Evolutionary conservation across 2,888 invertebrate genomes (phyloP), one percentile per base, ranked within the genome.

Genomic region (Eucera pruinosa): DNA sequence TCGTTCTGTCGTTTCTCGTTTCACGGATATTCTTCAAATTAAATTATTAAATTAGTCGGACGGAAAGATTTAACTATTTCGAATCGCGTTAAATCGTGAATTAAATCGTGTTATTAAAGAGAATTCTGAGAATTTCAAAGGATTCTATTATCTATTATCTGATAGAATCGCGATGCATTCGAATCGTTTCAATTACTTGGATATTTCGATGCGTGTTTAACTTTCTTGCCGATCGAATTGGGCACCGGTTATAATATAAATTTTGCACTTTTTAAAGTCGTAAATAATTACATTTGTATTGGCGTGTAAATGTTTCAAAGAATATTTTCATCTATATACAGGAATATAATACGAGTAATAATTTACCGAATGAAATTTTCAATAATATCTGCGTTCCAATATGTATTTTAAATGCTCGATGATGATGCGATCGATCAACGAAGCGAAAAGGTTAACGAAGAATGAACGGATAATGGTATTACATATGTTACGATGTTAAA

Each of bases 241-340:
- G 52, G 45, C 48, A 11, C 39, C 36, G 61, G 47, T 54, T 39
- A 52, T 30, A n/a, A 45, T 43, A 33, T n/a, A 33, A 33, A 43
- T 55, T 73, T 68, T 57, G 48, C 69, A 64, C 69, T 23, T 74
- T 64, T 60, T 18, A 0, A 20, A 64, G 36, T 55, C 61, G 52
- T 20, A n/a, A 30, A 13, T n/a, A n/a, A n/a, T n/a, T 15, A 58
- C 54, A 27, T 18, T 47, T 43, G 33, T 15, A 13, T 50, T 23
- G 41, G 30, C 23, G 54, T 55, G 43, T 41, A 36, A 43, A 30
- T 45, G 36, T 64, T 33, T 47, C 9, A 15, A 55, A 18, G 5
- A 41, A 23, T 55, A 62, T 48, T 70, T 48, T 33, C 11, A n/a
- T 41, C 1, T n/a, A n/a, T n/a, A n/a, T n/a, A n/a, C n/a, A n/a